Percentiles rank a stretch among this genome's conserved stretches.
These are phyloP conservation scores for Druon quercuslanigerum DNA, from an alignment of 1,140 invertebrate species.

Conservation along the genomic window DNA sequence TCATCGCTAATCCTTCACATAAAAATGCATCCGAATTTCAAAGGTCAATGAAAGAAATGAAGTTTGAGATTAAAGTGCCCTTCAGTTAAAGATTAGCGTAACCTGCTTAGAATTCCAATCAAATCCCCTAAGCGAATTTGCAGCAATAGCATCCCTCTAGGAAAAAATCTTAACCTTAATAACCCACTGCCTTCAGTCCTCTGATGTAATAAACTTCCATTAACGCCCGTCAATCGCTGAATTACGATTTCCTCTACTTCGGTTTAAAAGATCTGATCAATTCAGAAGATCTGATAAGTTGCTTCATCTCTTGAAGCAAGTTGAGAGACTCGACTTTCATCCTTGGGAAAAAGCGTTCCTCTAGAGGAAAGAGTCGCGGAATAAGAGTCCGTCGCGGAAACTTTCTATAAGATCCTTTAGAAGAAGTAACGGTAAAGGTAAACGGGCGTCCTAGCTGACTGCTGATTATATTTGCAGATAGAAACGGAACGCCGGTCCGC, in stretches of 20 bases:
- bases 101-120: too few relatives aligned
- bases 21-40: too few relatives aligned
- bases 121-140: too few relatives aligned
- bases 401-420: neutral
- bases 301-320: constrained; percentile 4
- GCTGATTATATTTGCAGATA: constrained; percentile 56
- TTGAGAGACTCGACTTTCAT: constrained; percentile 5
- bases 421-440: neutral
- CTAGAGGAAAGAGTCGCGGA: neutral
- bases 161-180: too few relatives aligned
- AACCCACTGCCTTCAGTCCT: too few relatives aligned
- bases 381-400: constrained; percentile 8
- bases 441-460: constrained; percentile 33
- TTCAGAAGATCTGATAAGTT: constrained; percentile 10
- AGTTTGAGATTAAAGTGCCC: too few relatives aligned
- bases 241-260: constrained; percentile 1
- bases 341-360: neutral
- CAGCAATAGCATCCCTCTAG: too few relatives aligned
- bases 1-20: too few relatives aligned
- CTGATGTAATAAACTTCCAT: neutral
- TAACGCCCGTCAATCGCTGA: neutral
- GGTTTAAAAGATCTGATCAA: constrained; percentile 5
- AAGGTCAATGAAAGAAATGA: too few relatives aligned
- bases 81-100: too few relatives aligned
- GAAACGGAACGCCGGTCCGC: constrained; percentile 53